Conservation (phyloP, 2,797 vertebrate genomes). For the Hipposideros larvatus region DNA sequence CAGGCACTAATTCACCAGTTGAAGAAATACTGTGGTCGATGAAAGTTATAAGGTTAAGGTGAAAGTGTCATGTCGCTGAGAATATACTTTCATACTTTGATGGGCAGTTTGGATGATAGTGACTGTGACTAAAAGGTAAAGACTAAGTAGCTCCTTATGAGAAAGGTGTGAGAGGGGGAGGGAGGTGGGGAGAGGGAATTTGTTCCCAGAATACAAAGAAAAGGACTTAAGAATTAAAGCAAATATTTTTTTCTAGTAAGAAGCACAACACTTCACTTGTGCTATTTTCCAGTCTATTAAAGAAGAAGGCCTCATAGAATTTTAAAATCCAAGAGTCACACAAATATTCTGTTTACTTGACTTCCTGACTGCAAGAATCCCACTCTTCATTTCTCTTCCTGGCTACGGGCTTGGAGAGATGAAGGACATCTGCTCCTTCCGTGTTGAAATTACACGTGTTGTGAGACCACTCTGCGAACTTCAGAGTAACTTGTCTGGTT, state of each 20-base stretch:
- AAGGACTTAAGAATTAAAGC: neutral
- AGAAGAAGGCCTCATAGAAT: neutral
- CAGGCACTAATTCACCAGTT: slow-evolving; percentile 42
- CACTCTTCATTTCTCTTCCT: neutral
- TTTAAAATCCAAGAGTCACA: slow-evolving; percentile 22
- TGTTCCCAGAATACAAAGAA: neutral
- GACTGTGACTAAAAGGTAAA: neutral
- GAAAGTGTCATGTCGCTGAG: slow-evolving; percentile 7
- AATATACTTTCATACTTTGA: neutral
- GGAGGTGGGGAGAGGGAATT: rapidly evolving
- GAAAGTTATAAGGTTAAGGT: slow-evolving; percentile 44
- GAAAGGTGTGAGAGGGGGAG: neutral
- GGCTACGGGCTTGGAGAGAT: neutral
- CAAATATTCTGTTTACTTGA: neutral
- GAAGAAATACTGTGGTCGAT: slow-evolving; percentile 67
- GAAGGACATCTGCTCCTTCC: neutral
- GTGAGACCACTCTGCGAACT: neutral
- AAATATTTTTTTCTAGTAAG: neutral
- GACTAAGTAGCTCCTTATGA: slow-evolving; percentile 44
- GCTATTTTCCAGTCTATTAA: slow-evolving; percentile 39
- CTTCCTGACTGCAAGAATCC: neutral
- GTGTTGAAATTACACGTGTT: neutral
- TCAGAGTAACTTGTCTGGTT: neutral
- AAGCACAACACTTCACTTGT: slow-evolving; percentile 12
- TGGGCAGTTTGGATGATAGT: slow-evolving; percentile 4